Conservation (phyloP, 2,888 invertebrate genomes). For the Oasisia sp. region DNA sequence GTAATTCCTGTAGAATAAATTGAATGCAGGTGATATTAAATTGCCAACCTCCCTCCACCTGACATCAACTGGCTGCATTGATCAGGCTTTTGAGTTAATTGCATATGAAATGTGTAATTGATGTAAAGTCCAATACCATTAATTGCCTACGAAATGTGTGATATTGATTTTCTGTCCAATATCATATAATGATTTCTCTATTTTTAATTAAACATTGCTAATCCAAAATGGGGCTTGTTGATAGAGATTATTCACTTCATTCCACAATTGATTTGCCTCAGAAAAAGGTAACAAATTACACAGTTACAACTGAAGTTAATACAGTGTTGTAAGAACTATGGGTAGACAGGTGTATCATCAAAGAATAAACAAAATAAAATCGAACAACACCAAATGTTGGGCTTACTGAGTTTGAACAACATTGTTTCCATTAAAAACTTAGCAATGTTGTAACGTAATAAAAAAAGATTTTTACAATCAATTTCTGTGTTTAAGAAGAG, state of each 20-base stretch:
- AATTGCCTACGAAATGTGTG: neutral
- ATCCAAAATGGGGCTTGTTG: neutral
- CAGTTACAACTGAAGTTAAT: too few species aligned
- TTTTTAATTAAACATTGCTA: neutral
- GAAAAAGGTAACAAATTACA: neutral
- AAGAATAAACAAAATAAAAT: too few species aligned
- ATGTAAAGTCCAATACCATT: neutral
- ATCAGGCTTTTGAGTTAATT: slow-evolving; percentile 17
- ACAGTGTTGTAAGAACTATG: too few species aligned
- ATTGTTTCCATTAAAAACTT: neutral
- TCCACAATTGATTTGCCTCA: neutral
- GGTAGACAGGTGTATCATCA: too few species aligned
- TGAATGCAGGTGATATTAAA: neutral
- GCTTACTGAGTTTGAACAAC: neutral
- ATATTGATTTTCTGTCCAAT: neutral
- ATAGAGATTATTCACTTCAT: neutral
- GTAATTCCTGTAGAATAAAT: neutral
- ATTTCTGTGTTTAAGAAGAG: too few species aligned
- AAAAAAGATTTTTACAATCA: neutral
- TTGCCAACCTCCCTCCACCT: neutral
- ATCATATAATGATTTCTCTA: neutral
- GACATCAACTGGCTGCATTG: neutral
- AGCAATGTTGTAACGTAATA: neutral
- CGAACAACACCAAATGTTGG: neutral
- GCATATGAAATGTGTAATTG: neutral